Conservation (phyloP, 1,140 invertebrate species). For the Notospermus geniculatus region DNA sequence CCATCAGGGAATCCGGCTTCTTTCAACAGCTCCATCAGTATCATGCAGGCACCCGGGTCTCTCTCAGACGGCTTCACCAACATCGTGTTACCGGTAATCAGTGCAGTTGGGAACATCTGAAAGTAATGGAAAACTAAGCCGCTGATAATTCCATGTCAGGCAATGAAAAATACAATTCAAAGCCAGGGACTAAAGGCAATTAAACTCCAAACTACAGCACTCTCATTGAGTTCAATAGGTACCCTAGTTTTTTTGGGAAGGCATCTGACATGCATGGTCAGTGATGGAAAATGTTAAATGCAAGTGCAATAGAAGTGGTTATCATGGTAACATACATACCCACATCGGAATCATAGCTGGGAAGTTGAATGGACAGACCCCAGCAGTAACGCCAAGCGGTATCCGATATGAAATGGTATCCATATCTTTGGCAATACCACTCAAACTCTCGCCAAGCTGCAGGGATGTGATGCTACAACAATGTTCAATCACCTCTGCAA, state of each 20-base stretch:
- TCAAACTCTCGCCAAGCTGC: slow-evolving; percentile 87
- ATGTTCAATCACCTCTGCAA: slow-evolving; percentile 87
- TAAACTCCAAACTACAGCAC: too few relatives aligned
- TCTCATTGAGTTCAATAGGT: too few relatives aligned
- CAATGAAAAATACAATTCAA: too few relatives aligned
- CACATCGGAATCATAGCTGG: slow-evolving; percentile 99
- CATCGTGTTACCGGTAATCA: slow-evolving; percentile 82
- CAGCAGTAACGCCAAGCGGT: slow-evolving; percentile 85
- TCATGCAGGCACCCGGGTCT: slow-evolving; percentile 93
- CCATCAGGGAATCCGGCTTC: slow-evolving; percentile 93
- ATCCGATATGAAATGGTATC: slow-evolving; percentile 74
- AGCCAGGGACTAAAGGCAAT: too few relatives aligned
- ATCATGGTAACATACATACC: too few relatives aligned
- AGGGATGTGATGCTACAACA: slow-evolving; percentile 89
- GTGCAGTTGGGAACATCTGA: slow-evolving; percentile 87
- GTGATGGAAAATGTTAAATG: too few relatives aligned
- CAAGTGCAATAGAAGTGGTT: too few relatives aligned
- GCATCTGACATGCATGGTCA: too few relatives aligned
- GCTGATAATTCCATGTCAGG: too few relatives aligned
- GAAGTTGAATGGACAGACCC: slow-evolving; percentile 80
- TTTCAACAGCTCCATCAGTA: slow-evolving; percentile 83
- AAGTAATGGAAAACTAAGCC: background rate
- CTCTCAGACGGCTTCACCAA: slow-evolving; percentile 89
- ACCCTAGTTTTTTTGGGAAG: too few relatives aligned
- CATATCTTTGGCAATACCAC: slow-evolving; percentile 84